Base-by-base conservation (phyloP, 2,113 vertebrate genomes). In the Scomber colias region DNA sequence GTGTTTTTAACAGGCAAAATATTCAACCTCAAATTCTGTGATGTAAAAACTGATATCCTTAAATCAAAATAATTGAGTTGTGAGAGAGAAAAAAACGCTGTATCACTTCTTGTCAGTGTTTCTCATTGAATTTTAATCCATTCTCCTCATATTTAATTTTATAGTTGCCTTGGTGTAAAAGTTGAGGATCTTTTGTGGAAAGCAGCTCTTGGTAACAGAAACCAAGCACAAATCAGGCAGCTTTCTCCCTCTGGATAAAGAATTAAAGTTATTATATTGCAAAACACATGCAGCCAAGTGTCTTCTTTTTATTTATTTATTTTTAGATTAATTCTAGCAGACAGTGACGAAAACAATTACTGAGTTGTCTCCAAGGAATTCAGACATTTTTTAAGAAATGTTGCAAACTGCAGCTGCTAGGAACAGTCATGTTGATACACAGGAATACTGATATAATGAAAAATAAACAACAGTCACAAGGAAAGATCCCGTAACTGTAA, bases 51-150 rank as follows among this genome's bases (percentile, higher is more conserved):
- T 14, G 13, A 45, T 14, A 44, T 62, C 35, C 2, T 19, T 8
- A 62, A 5, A 8, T 15, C 11, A 44, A 19, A 44, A 62, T 19
- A 68, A 44, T 15, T 1, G 3, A 14, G 12, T 14, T 40, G 4
- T 40, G 30, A 54, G 35, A 40, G 35, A 40, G 24, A 27, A 27
- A 40, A 35, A 40, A 40, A 40, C 9, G 21, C 4, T 56, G 11
- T 54, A 53, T 62, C 48, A 56, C 24, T 15, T 44, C 9, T 21
- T 15, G 11, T 21, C 64, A 63, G n/a, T 3, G 3, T 27, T 44
- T 56, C 31, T 53, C 7, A 65, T 11, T 67, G 11, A 5, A 35
- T 71, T 56, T 51, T 5, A 71, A 80, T 66, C 16, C 11, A n/a
- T 27, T 51, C 3, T 17, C 11, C 11, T 63, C 12, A 24, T n/a